These are phyloP conservation scores for Prunella strophiata DNA, from an alignment of 2,797 vertebrate genomes.

Conservation along the genomic window DNA sequence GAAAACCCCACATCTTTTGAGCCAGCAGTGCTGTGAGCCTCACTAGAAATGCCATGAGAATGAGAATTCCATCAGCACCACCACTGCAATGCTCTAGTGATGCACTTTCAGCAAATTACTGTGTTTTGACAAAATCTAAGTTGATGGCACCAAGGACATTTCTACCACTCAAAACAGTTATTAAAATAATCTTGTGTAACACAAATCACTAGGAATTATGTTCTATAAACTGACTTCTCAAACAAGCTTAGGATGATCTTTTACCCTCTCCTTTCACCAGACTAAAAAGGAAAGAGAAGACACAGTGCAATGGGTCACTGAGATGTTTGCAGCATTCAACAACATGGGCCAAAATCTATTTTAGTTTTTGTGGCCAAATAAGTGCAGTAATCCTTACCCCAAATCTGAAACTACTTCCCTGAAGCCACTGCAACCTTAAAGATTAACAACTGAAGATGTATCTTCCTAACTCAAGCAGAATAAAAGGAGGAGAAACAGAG, in stretches of 20 bases:
- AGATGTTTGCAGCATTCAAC: neutral
- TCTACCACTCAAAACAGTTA: neutral
- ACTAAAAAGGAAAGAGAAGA: neutral
- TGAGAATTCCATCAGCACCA: neutral
- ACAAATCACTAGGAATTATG: neutral
- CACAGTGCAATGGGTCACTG: neutral
- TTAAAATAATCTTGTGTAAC: neutral
- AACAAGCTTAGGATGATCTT: neutral
- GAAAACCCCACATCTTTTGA: neutral
- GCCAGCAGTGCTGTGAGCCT: neutral
- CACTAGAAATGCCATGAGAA: neutral
- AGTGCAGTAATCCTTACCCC: neutral
- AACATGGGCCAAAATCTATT: neutral
- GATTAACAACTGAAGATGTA: neutral
- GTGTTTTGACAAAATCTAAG: slow-evolving; percentile 10
- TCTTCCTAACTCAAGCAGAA: neutral
- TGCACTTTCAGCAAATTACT: neutral
- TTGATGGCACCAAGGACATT: slow-evolving; percentile 23
- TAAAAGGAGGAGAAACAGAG: neutral
- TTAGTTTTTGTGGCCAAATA: neutral
- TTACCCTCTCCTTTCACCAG: neutral
- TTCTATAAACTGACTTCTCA: neutral
- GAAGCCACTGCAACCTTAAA: neutral
- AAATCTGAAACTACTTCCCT: neutral
- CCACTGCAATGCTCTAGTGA: neutral